phyloP scores from a whole-genome alignment of 2,797 vertebrate genomes.

The Parauchenoglanis punctatus region DNA sequence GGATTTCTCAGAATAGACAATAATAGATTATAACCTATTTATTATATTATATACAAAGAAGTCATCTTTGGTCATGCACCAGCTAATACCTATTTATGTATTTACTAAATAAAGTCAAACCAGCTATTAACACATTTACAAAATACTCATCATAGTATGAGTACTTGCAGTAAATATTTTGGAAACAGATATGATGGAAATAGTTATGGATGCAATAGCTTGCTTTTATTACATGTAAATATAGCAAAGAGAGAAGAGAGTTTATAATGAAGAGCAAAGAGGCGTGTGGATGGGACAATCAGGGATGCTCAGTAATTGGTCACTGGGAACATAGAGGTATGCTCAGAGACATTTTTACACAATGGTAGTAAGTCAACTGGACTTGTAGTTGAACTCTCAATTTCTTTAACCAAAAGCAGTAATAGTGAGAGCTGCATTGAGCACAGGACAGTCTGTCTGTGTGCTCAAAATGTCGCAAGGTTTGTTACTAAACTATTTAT shows the following conservation, averaged over 20 bases:
- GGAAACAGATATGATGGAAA: background rate
- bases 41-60: background rate
- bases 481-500: background rate
- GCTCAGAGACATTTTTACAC: background rate
- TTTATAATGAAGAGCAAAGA: background rate
- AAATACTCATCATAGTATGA: background rate
- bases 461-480: background rate
- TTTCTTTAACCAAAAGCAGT: background rate
- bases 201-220: background rate
- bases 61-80: background rate
- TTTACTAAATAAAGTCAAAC: background rate
- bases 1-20: no score
- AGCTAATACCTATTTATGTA: background rate
- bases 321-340: background rate
- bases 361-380: background rate
- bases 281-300: background rate
- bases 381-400: background rate
- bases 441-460: background rate
- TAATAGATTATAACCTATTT: no score
- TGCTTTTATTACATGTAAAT: background rate
- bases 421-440: background rate
- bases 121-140: background rate
- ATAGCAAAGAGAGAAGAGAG: background rate
- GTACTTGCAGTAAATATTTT: background rate
- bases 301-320: background rate